These are phyloP conservation scores for Microcebus lehilahytsara DNA, from an alignment of 2,113 vertebrate genomes.

Conservation along the genomic window DNA sequence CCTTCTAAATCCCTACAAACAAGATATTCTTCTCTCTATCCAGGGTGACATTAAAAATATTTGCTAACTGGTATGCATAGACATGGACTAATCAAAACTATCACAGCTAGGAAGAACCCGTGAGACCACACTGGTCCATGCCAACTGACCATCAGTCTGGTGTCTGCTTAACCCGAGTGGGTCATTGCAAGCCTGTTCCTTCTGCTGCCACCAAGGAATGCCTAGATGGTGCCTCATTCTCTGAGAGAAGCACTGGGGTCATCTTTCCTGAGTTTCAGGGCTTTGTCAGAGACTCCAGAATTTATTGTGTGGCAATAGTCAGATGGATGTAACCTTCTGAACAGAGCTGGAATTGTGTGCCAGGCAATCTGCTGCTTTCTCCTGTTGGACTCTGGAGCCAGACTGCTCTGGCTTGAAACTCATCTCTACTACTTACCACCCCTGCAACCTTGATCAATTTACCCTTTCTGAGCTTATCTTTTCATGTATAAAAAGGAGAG, in stretches of 20 bases:
- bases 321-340: background rate
- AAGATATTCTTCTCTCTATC: background rate
- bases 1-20: background rate
- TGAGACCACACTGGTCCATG: background rate
- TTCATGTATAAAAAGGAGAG: background rate
- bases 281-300: background rate
- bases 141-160: background rate
- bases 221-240: background rate
- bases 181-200: background rate
- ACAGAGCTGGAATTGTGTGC: background rate
- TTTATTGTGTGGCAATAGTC: background rate
- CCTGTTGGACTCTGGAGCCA: background rate
- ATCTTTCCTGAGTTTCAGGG: background rate
- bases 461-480: background rate
- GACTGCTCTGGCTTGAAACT: background rate
- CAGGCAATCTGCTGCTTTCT: background rate
- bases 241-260: background rate
- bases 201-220: background rate
- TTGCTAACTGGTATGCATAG: background rate
- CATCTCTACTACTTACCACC: background rate
- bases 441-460: background rate
- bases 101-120: background rate
- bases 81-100: background rate
- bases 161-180: background rate
- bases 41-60: background rate